Evolutionary conservation across 2,797 vertebrate genomes (phyloP), one percentile per base, ranked within the genome.

Genomic region (Microtus californicus): DNA sequence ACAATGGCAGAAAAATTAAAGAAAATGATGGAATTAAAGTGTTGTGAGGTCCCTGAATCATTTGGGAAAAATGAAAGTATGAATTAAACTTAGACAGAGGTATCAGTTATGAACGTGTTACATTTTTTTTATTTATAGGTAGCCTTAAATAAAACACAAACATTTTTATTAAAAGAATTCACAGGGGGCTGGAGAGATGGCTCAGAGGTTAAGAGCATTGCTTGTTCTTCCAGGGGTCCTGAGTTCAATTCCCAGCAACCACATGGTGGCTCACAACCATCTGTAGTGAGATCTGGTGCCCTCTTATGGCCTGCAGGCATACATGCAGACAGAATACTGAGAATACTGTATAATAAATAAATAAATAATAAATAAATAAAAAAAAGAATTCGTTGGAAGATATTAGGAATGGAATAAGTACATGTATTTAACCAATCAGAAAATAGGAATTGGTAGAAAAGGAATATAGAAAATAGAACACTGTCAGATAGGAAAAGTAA

Each of bases 41-140:
- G 2, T 91, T 80, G 59, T n/a, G 43, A 65, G 59, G 3, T 43
- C 19, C 40, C 78, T 88, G 56, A 95, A 77, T 90, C 51, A 31
- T 69, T 25, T 61, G 87, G 82, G 12, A 95, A 89, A 0, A 40
- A 94, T 73, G 15, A 90, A 96, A 74, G 15, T 77, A 29, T 94
- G 43, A 95, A 73, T 90, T 83, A 76, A 86, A 34, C 77, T 90
- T 90, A 81, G 63, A 74, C 8, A 87, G 71, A 61, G 21, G 87
- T n/a, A 14, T 91, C 89, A 78, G 48, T 91, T 21, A 80, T 71
- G 43, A 86, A 59, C 37, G 3, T 89, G 7, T 14, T 48, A n/a
- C n/a, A n/a, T 48, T 54, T 85, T 85, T 87, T 96, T 94, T 90
- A 76, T 87, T 51, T 89, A 11, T 90, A 85, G 31, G 45, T 77